Conservation (phyloP, 1,140 invertebrate species). For the Riptortus pedestris region DNA sequence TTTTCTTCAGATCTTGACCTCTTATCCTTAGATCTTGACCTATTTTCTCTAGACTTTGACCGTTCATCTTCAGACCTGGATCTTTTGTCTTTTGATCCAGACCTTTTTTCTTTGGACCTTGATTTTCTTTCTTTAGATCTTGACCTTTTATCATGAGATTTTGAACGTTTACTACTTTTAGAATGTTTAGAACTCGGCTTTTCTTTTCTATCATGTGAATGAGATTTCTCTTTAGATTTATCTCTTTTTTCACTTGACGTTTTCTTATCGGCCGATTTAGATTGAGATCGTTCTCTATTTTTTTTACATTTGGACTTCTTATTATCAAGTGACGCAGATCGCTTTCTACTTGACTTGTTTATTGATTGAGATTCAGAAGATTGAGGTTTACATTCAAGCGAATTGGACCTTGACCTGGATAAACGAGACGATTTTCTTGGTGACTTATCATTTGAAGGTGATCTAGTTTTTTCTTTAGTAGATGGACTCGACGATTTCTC, state of each 20-base stretch:
- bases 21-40: not conserved
- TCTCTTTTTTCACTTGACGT: not conserved
- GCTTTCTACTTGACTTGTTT: no score
- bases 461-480: not conserved
- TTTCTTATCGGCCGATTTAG: not conserved
- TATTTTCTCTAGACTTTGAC: slow-evolving; percentile 17
- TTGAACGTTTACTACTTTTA: not conserved
- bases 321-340: no score
- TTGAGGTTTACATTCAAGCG: no score
- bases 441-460: no score
- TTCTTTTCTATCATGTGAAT: not conserved
- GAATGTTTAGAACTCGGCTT: not conserved
- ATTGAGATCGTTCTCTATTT: not conserved
- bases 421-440: no score
- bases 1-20: not conserved
- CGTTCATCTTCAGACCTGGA: slow-evolving; percentile 1
- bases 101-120: slow-evolving; percentile 29
- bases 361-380: no score
- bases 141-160: not conserved
- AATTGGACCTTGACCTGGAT: no score
- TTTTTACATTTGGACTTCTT: no score
- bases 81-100: slow-evolving; percentile 12
- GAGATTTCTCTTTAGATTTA: not conserved
- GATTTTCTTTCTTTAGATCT: slow-evolving; percentile 22
- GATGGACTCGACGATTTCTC: not conserved